Percentiles rank a stretch among this genome's conserved stretches.
Evolutionary conservation across 1,140 invertebrate genomes (phyloP).

Genomic region (Achatina immaculata): DNA sequence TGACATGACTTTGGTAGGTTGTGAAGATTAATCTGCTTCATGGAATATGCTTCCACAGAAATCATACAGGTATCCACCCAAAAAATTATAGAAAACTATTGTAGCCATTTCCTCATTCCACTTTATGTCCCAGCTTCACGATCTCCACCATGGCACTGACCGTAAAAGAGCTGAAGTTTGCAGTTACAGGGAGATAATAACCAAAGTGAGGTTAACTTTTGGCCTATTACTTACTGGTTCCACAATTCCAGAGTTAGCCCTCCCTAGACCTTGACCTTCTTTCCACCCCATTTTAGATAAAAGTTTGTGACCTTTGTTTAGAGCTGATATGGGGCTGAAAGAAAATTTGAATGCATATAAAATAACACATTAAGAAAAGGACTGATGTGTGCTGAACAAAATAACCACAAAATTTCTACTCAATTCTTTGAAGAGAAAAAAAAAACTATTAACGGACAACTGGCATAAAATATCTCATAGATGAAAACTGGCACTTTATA

Average conservation of each 20-base stretch:
- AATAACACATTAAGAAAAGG: not conserved
- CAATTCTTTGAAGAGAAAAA: not conserved
- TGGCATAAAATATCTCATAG: not conserved
- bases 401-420: not conserved
- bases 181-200: too few species aligned
- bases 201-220: too few species aligned
- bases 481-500: not conserved
- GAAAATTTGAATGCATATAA: slow-evolving; percentile 1
- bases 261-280: slow-evolving; percentile 87
- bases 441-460: not conserved
- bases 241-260: slow-evolving; percentile 77
- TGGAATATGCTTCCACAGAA: too few species aligned
- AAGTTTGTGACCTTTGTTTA: slow-evolving; percentile 91
- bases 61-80: too few species aligned
- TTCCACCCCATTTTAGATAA: slow-evolving; percentile 93
- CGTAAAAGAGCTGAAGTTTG: too few species aligned
- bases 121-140: too few species aligned
- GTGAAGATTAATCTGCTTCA: too few species aligned
- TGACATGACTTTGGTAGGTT: too few species aligned
- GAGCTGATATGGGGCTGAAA: slow-evolving; percentile 80
- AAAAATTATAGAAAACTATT: too few species aligned
- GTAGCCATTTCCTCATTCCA: too few species aligned
- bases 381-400: too few species aligned
- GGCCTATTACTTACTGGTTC: slow-evolving; percentile 87
- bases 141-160: too few species aligned